These are phyloP conservation scores for Diaphora mendica DNA, from an alignment of 2,888 invertebrate species.

Conservation along the genomic window DNA sequence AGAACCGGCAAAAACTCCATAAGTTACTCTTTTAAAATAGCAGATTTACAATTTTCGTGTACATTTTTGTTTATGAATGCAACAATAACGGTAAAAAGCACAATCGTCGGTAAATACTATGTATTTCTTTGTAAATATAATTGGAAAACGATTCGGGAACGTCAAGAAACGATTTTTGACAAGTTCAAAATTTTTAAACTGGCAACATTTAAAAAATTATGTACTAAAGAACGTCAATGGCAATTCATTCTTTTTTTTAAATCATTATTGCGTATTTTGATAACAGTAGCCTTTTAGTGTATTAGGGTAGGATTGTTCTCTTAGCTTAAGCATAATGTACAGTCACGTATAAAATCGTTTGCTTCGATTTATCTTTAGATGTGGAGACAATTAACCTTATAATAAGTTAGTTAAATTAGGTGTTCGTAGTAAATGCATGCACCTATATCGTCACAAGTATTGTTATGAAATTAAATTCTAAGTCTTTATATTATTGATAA, in stretches of 20 bases:
- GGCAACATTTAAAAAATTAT: too few species aligned
- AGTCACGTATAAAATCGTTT: conserved; percentile 16
- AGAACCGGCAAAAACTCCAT: too few species aligned
- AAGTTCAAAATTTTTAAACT: too few species aligned
- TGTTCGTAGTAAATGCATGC: not conserved
- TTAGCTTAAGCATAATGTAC: conserved; percentile 42
- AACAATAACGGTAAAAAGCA: too few species aligned
- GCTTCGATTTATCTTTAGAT: conserved; percentile 3
- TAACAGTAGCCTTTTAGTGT: conserved; percentile 10
- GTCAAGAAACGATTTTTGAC: too few species aligned
- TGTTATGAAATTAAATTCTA: conserved; percentile 22
- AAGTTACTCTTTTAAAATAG: too few species aligned
- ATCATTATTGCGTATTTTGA: not conserved
- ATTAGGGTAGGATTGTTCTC: conserved; percentile 13
- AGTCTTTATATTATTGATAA: not conserved
- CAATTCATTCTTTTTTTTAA: not conserved
- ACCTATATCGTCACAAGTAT: conserved; percentile 32
- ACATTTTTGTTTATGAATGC: too few species aligned
- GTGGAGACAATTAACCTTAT: not conserved
- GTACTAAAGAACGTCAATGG: not conserved
- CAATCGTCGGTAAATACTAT: too few species aligned
- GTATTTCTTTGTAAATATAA: too few species aligned
- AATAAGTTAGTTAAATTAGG: not conserved
- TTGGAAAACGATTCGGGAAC: too few species aligned
- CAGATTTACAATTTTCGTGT: too few species aligned